Percentiles rank a stretch among this genome's conserved stretches.
Evolutionary conservation across 2,888 invertebrate species (phyloP).

Genomic region (Heteromurus nitidus): DNA sequence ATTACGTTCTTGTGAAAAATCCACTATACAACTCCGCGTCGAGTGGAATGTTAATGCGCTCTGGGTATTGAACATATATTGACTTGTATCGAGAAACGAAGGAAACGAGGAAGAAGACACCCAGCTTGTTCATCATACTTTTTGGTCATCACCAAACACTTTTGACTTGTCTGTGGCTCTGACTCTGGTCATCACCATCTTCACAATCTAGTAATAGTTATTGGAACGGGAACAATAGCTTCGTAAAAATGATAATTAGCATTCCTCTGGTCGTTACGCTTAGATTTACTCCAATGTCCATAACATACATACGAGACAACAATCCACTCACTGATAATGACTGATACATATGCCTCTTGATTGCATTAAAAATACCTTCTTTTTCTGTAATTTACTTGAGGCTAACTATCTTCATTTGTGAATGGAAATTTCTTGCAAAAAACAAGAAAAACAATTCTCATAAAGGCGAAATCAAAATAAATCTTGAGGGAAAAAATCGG

Average conservation of each 20-base stretch:
- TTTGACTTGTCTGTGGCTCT: constrained; percentile 50
- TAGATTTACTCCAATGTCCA: too few species aligned
- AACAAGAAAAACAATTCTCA: neutral
- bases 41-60: neutral
- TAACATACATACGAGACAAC: too few species aligned
- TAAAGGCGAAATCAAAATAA: constrained; percentile 16
- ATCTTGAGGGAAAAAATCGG: constrained; percentile 24
- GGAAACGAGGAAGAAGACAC: neutral
- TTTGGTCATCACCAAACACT: neutral
- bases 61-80: neutral
- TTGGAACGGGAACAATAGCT: constrained; percentile 51
- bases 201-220: constrained; percentile 31
- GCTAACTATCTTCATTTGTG: neutral
- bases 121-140: neutral
- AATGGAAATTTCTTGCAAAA: too few species aligned
- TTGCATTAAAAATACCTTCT: too few species aligned
- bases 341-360: too few species aligned
- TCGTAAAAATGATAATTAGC: constrained; percentile 52
- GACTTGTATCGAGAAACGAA: neutral
- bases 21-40: neutral
- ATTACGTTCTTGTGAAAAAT: constrained; percentile 11
- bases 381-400: too few species aligned
- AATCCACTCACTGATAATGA: too few species aligned
- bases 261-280: constrained; percentile 19
- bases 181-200: constrained; percentile 26